Conservation (phyloP, 2,888 invertebrate genomes). For the Zaprionus lineosus region DNA sequence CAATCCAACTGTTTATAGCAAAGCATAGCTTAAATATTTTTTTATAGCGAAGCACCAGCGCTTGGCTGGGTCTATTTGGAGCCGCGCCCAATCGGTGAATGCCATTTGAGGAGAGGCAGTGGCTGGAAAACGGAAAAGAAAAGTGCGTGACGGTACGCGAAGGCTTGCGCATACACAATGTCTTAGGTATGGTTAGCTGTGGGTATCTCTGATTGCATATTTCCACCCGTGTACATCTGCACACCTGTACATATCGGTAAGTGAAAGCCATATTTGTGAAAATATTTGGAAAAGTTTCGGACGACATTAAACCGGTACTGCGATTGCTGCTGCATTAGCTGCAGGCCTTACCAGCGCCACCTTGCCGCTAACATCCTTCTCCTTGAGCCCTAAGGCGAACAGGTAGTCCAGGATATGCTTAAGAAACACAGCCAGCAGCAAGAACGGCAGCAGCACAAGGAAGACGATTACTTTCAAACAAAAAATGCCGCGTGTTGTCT, state of each 20-base stretch:
- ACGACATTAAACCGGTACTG: too few species aligned
- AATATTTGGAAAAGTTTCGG: too few species aligned
- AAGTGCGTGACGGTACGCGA: slow-evolving; percentile 48
- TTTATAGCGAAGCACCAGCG: slow-evolving; percentile 31
- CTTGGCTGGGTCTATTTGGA: slow-evolving; percentile 11
- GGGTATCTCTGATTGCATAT: too few species aligned
- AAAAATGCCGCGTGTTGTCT: slow-evolving; percentile 74
- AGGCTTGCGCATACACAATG: too few species aligned
- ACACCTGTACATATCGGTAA: too few species aligned
- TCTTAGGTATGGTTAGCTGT: too few species aligned
- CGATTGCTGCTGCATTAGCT: too few species aligned
- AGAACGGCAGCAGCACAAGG: slow-evolving; percentile 76
- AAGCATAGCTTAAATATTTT: slow-evolving; percentile 39
- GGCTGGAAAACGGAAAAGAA: slow-evolving; percentile 61
- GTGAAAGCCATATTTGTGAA: too few species aligned
- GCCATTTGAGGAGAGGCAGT: slow-evolving; percentile 26
- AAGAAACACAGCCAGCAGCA: slow-evolving; percentile 77
- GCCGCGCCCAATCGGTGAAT: slow-evolving; percentile 33
- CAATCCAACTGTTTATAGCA: slow-evolving; percentile 20
- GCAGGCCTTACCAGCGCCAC: slow-evolving; percentile 82
- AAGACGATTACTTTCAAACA: slow-evolving; percentile 78
- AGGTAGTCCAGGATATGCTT: slow-evolving; percentile 81
- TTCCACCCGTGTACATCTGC: too few species aligned
- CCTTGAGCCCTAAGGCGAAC: slow-evolving; percentile 74
- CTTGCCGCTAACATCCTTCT: slow-evolving; percentile 81